Conservation (phyloP, 2,113 vertebrate genomes). For the Serinus canaria region DNA sequence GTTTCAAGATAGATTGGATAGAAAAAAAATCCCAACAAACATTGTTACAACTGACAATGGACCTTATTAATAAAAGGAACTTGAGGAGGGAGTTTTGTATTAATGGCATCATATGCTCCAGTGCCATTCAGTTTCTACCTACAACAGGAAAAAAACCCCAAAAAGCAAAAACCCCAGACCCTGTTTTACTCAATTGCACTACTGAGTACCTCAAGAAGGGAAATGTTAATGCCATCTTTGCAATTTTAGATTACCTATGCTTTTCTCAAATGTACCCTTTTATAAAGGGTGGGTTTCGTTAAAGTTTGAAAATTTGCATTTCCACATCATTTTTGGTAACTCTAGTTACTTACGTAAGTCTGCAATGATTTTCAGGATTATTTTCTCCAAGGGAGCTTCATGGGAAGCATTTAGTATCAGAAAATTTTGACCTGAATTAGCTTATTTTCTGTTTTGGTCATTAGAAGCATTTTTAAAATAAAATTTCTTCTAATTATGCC, state of each 20-base stretch:
- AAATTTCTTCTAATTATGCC: constrained; percentile 51
- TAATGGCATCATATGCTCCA: not conserved
- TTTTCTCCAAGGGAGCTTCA: constrained; percentile 9
- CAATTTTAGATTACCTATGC: not conserved
- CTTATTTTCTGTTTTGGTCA: constrained; percentile 4
- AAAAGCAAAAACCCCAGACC: not conserved
- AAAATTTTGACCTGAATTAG: constrained; percentile 24
- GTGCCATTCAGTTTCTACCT: constrained; percentile 37
- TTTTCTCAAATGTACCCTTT: not conserved
- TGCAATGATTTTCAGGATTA: not conserved
- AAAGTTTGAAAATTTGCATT: constrained; percentile 13
- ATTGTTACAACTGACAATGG: constrained; percentile 34
- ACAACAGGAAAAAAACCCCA: constrained; percentile 11
- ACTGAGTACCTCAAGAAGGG: constrained; percentile 74
- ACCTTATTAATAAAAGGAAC: constrained; percentile 1
- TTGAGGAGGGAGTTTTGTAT: not conserved
- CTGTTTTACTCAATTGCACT: constrained; percentile 75
- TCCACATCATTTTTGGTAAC: constrained; percentile 6
- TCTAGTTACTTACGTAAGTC: not conserved
- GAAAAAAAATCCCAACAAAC: not conserved
- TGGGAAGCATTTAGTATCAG: not conserved
- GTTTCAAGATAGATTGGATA: constrained; percentile 55
- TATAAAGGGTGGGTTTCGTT: not conserved
- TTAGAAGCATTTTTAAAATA: not conserved
- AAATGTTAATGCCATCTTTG: not conserved